Evolutionary conservation across 2,113 vertebrate species (phyloP), one percentile per base, ranked within the genome.

Genomic region (Brevimyrus niger): DNA sequence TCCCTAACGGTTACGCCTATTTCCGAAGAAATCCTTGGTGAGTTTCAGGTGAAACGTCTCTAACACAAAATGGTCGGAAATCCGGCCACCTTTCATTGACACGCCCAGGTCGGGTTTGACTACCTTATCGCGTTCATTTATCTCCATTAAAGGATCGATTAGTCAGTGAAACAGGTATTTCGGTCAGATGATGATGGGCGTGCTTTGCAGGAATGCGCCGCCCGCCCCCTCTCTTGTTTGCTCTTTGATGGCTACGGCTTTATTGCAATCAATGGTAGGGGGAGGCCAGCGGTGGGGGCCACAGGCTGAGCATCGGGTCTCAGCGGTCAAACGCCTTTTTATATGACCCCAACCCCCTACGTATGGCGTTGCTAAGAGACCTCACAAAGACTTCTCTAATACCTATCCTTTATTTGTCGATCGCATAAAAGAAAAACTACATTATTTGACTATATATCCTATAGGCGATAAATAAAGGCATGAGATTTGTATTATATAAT

Each of bases 281-380:
- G 50, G 85, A n/a, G 50, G 50, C 85, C 23, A n/a, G 2, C 27
- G 38, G 23, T 48, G 44, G 42, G 85, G 85, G 48, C 13, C 85
- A 51, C n/a, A 35, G 31, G 6, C 8, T 44, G 61, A 82, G 13
- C 76, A 44, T 42, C 35, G 38, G 76, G 82, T 47, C 21, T 51
- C 85, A 86, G 46, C 47, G n/a, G 85, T 31, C 85, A 86, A 86
- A 53, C 27, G 82, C 47, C 48, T 86, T 86, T 53, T 53, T 53
- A 86, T 86, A 15, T 86, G 85, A 51, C 47, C 85, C 48, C 23
- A 13, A 31, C 23, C 19, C 47, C 48, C 46, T 47, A 23, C 21
- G 82, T 86, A 31, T 31, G 48, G 47, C 48, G 47, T 86, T 86
- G 85, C 47, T 51, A 31, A 31, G 47, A 31, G 13, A 86, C 48